These are phyloP conservation scores for Drosophila bocqueti DNA, from an alignment of 1,140 invertebrate species.

Conservation along the genomic window DNA sequence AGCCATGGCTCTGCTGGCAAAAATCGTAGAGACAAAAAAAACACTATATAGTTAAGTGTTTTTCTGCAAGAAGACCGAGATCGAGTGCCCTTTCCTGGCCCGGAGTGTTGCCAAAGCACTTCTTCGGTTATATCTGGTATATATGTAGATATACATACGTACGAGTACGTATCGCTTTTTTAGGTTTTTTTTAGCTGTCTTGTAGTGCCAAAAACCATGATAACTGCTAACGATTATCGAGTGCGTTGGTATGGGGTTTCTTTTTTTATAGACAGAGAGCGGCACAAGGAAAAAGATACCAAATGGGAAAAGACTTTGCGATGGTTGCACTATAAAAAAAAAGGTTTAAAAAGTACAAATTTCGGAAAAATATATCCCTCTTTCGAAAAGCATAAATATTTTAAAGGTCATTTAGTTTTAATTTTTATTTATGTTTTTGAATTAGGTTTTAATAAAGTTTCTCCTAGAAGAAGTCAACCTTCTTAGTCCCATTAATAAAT, in stretches of 20 bases:
- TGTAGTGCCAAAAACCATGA: slow-evolving; percentile 51
- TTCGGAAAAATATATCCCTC: too few relatives aligned
- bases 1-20: slow-evolving; percentile 2
- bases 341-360: neutral
- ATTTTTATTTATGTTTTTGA: too few relatives aligned
- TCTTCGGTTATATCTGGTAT: slow-evolving; percentile 6
- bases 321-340: neutral
- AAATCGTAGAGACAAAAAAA: slow-evolving; percentile 41
- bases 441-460: too few relatives aligned
- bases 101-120: slow-evolving; percentile 29
- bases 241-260: slow-evolving; percentile 16
- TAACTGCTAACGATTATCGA: slow-evolving; percentile 55
- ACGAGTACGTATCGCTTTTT: slow-evolving; percentile 6
- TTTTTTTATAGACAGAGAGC: slow-evolving; percentile 7
- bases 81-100: slow-evolving; percentile 40
- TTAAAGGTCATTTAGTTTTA: too few relatives aligned
- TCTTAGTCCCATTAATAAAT: too few relatives aligned
- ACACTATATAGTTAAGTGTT: slow-evolving; percentile 71
- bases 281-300: slow-evolving; percentile 12
- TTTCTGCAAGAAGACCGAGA: slow-evolving; percentile 32
- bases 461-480: too few relatives aligned
- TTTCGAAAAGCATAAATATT: too few relatives aligned
- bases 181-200: slow-evolving; percentile 25
- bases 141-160: slow-evolving; percentile 1
- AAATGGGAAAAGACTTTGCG: neutral